Evolutionary conservation across 2,888 invertebrate genomes (phyloP), one percentile per base, ranked within the genome.

Genomic region (Amphiduros pacificus): DNA sequence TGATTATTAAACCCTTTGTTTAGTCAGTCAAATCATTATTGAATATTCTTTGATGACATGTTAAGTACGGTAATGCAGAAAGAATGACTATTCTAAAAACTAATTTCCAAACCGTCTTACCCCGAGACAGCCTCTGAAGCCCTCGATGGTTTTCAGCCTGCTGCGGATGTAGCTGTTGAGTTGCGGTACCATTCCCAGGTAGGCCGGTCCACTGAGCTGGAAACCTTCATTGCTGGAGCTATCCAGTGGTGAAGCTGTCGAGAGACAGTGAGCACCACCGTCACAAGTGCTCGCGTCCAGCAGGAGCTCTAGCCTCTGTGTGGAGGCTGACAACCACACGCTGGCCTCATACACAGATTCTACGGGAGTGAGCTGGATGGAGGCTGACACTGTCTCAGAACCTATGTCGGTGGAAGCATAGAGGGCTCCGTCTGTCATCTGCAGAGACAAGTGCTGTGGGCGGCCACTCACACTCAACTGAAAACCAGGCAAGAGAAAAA

Each of bases 71-170:
- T n/a, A n/a, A n/a, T n/a, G n/a, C n/a, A n/a, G n/a, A n/a, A n/a
- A n/a, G n/a, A n/a, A n/a, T n/a, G n/a, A n/a, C n/a, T n/a, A n/a
- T n/a, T n/a, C n/a, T n/a, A n/a, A n/a, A n/a, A n/a, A n/a, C n/a
- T n/a, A n/a, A n/a, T n/a, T n/a, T n/a, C n/a, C n/a, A n/a, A n/a
- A n/a, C n/a, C n/a, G n/a, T 17, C 71, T 71, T 68, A 78, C 78
- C 66, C 76, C 76, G 26, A 78, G 61, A 65, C 79, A 79, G 2
- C 79, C 79, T 27, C 57, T 65, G 63, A 73, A 77, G 14, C 71
- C 70, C 1, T 60, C 61, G 6, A 61, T 49, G 6, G 70, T 69
- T 14, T 51, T 61, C 41, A 76, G 60, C 61, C 73, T 74, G 60
- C 74, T 77, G 51, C 77, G 61, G 20, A 74, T 64, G 61, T 73